A percentile compares a stretch with the other conserved stretches of the same genome.
Conservation (phyloP, 2,113 vertebrate species). For the Acanthochromis polyacanthus region DNA sequence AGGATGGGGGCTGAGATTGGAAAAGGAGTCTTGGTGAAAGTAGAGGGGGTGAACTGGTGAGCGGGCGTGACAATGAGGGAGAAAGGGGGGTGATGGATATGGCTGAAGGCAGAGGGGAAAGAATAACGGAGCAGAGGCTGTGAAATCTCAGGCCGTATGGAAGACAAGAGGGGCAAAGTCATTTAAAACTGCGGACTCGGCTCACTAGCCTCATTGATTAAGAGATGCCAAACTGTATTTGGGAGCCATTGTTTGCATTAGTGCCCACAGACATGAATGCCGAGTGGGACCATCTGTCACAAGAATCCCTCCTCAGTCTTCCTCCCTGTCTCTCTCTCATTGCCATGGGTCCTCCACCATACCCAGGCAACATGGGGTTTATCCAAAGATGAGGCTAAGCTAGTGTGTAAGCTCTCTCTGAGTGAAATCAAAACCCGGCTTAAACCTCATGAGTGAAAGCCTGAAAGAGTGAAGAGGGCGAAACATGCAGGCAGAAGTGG, state of each 20-base stretch:
- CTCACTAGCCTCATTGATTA: slow-evolving; percentile 62
- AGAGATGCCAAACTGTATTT: slow-evolving; percentile 70
- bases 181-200: slow-evolving; percentile 52
- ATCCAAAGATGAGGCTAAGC: slow-evolving; percentile 75
- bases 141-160: slow-evolving; percentile 36
- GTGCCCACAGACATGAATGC: slow-evolving; percentile 64
- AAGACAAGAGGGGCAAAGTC: slow-evolving; percentile 50
- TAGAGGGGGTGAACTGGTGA: slow-evolving; percentile 39
- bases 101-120: slow-evolving; percentile 6
- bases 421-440: slow-evolving; percentile 76
- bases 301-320: slow-evolving; percentile 47
- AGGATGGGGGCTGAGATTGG: slow-evolving; percentile 10
- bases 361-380: slow-evolving; percentile 64
- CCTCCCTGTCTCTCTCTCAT: slow-evolving; percentile 45
- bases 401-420: slow-evolving; percentile 71
- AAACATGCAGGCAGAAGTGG: slow-evolving; percentile 48
- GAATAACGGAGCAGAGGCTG: slow-evolving; percentile 20
- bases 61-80: slow-evolving; percentile 33
- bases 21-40: slow-evolving; percentile 33
- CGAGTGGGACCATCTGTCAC: slow-evolving; percentile 75
- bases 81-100: slow-evolving; percentile 27
- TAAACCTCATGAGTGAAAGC: slow-evolving; percentile 58
- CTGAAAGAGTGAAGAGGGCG: slow-evolving; percentile 22
- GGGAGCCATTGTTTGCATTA: slow-evolving; percentile 70
- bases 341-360: slow-evolving; percentile 50